These are phyloP conservation scores for Rhabdomys pumilio DNA, from an alignment of 2,797 vertebrate genomes.

Conservation along the genomic window DNA sequence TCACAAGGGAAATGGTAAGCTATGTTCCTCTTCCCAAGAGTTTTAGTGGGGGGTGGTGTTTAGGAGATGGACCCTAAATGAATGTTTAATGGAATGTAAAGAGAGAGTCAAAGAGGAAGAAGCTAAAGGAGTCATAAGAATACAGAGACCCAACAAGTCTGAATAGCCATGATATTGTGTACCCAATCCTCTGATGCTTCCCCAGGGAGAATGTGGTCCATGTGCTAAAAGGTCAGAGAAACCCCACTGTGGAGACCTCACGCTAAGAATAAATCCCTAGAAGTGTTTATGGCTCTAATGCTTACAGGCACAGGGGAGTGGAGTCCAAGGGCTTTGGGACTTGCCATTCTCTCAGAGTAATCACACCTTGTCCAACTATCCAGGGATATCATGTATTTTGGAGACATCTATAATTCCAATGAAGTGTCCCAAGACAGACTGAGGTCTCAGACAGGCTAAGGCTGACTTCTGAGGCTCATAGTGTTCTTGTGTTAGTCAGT, in stretches of 20 bases:
- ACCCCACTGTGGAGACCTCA: neutral
- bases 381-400: neutral
- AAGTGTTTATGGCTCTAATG: neutral
- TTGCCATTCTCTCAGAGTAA: neutral
- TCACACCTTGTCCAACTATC: neutral
- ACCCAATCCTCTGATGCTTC: neutral
- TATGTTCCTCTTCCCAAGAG: neutral
- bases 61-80: neutral
- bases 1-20: conserved; percentile 17
- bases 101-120: conserved; percentile 15
- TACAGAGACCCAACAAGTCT: neutral
- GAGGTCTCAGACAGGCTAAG: neutral
- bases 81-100: conserved; percentile 41
- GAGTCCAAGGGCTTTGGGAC: neutral
- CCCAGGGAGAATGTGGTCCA: neutral
- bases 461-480: neutral
- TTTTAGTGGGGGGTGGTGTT: neutral
- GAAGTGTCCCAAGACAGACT: neutral
- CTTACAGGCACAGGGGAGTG: neutral
- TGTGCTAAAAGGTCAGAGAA: neutral
- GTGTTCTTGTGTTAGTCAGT: neutral
- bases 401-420: neutral
- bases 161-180: neutral
- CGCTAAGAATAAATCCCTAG: neutral
- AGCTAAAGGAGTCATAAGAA: neutral